Evolutionary conservation across 2,888 invertebrate species (phyloP).

Genomic region (Dryocosmus kuriphilus): DNA sequence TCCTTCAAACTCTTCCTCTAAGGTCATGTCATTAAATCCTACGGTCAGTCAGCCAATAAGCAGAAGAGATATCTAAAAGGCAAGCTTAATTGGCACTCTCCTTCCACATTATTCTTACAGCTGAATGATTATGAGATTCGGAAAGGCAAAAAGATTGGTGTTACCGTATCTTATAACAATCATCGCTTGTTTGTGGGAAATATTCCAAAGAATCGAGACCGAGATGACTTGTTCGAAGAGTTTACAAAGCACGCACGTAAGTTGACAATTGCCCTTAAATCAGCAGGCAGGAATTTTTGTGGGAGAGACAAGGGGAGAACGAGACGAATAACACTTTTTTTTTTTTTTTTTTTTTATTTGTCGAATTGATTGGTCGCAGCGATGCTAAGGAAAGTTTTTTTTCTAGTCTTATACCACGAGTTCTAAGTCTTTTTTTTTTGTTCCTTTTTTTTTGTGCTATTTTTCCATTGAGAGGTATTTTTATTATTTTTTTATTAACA

Average conservation of each 20-base stretch:
- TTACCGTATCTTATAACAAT: conserved; percentile 99
- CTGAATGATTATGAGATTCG: conserved; percentile 99
- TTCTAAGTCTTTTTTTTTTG: conserved; percentile 1
- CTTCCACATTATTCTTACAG: conserved; percentile 96
- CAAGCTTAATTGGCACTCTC: conserved; percentile 81
- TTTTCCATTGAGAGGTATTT: conserved; percentile 26
- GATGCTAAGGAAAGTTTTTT: conserved; percentile 13
- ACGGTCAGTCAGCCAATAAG: conserved; percentile 75
- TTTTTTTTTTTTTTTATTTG: conserved; percentile 45
- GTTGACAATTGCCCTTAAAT: conserved; percentile 82
- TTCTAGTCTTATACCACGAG: conserved; percentile 20
- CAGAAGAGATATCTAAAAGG: conserved; percentile 73
- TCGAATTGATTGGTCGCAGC: conserved; percentile 27
- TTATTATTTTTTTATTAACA: conserved; percentile 45
- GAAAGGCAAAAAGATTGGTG: conserved; percentile 99
- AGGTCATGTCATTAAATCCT: conserved; percentile 65
- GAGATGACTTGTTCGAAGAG: conserved; percentile 99
- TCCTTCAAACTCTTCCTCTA: conserved; percentile 52
- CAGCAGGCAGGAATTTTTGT: conserved; percentile 68
- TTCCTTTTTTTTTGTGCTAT: conserved; percentile 37
- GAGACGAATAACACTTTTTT: conserved; percentile 44
- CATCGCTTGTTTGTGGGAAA: conserved; percentile 99
- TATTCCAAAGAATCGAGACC: conserved; percentile 99
- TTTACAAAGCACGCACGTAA: conserved; percentile 99
- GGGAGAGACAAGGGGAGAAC: conserved; percentile 44